A percentile compares a stretch with the other conserved stretches of the same genome.
phyloP scores from a whole-genome alignment of 2,888 invertebrate species.

The Lasioglossum marginatum region DNA sequence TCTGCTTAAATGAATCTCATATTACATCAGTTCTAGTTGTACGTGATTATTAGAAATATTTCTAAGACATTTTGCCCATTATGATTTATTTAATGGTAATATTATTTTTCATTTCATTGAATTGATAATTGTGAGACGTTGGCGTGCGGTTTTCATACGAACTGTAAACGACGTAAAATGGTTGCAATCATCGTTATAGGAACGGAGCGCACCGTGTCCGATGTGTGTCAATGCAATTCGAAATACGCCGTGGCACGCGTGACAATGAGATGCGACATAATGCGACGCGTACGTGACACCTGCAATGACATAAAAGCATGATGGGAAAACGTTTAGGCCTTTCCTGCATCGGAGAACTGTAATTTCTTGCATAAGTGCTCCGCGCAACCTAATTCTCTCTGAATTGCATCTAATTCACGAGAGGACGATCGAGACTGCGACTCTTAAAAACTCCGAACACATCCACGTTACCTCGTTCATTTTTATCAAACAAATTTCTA shows the following conservation, averaged over 20 bases:
- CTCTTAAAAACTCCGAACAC: not conserved
- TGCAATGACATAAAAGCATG: slow-evolving; percentile 45
- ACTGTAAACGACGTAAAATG: not conserved
- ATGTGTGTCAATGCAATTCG: slow-evolving; percentile 70
- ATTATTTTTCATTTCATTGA: not conserved
- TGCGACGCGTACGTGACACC: slow-evolving; percentile 44
- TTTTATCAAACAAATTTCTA: not conserved
- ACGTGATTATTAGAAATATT: not conserved
- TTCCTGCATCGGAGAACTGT: slow-evolving; percentile 10
- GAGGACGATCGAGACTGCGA: not conserved
- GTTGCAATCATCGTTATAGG: not conserved
- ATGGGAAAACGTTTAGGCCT: slow-evolving; percentile 31
- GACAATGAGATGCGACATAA: slow-evolving; percentile 57
- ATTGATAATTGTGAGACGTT: not conserved
- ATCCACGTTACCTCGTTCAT: not conserved
- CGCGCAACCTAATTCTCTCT: not conserved
- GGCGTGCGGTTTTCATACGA: not conserved
- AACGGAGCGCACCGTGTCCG: slow-evolving; percentile 11
- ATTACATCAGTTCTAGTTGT: not conserved
- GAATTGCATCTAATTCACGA: slow-evolving; percentile 2
- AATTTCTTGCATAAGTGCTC: slow-evolving; percentile 40
- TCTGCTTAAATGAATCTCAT: not conserved
- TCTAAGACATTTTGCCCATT: not conserved
- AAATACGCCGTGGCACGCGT: slow-evolving; percentile 49
- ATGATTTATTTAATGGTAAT: not conserved